These are phyloP conservation scores for Mesopsocus fuscifrons DNA, from an alignment of 2,888 invertebrate species.

Conservation along the genomic window DNA sequence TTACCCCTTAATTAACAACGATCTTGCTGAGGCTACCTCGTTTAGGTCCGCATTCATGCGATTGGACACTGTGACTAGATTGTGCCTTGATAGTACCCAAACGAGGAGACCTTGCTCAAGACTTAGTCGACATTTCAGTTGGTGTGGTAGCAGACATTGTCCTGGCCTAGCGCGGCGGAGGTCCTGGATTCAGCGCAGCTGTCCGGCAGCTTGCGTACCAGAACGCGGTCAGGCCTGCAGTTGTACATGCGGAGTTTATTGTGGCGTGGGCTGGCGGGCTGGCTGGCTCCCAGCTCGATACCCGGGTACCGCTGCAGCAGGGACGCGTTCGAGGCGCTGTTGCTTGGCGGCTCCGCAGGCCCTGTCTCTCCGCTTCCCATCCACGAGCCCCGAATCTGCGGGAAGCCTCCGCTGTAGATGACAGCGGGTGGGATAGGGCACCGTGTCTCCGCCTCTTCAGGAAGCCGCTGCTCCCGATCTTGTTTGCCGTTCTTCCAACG, in stretches of 20 bases:
- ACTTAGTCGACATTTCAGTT: too few relatives aligned
- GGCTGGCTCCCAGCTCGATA: conserved; percentile 4
- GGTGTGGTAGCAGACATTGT: too few relatives aligned
- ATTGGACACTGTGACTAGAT: too few relatives aligned
- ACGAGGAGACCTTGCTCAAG: too few relatives aligned
- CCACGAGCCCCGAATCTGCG: conserved; percentile 7
- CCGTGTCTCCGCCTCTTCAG: conserved; percentile 12
- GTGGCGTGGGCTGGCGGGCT: conserved; percentile 1
- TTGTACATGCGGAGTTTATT: conserved; percentile 4
- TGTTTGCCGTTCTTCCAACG: conserved; percentile 17
- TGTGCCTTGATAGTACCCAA: too few relatives aligned
- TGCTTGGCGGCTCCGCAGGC: background rate
- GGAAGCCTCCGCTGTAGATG: conserved; percentile 20
- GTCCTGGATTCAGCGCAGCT: too few relatives aligned
- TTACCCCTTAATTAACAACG: too few relatives aligned
- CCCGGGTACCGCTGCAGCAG: conserved; percentile 5
- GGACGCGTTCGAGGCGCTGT: background rate
- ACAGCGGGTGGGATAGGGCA: conserved; percentile 19
- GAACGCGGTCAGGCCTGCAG: background rate
- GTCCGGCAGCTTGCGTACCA: background rate
- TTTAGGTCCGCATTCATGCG: too few relatives aligned
- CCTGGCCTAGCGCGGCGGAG: too few relatives aligned
- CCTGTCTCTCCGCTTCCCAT: background rate
- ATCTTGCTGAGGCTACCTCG: too few relatives aligned
- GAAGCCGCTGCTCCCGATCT: background rate